Percentiles rank a stretch among this genome's conserved stretches.
These are phyloP conservation scores for Nothura maculosa DNA, from an alignment of 2,797 vertebrate species.

Conservation along the genomic window DNA sequence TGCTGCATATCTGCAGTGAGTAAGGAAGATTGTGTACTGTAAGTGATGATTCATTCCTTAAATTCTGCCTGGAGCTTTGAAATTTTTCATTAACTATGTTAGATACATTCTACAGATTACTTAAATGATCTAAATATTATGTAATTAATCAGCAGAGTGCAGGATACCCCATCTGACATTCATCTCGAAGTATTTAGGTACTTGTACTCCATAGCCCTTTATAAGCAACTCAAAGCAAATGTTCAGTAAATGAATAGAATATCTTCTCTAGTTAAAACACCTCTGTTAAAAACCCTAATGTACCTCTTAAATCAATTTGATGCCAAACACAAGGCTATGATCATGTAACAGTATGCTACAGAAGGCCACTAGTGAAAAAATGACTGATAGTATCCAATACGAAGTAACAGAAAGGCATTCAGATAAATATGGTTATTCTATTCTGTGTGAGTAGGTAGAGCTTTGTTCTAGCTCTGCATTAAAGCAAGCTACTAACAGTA, in stretches of 20 bases:
- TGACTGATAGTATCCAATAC: background rate
- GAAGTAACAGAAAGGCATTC: background rate
- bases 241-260: background rate
- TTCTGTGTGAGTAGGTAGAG: background rate
- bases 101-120: slow-evolving; percentile 29
- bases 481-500: slow-evolving; percentile 28
- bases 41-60: background rate
- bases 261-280: slow-evolving; percentile 22
- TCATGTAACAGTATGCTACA: background rate
- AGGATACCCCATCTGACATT: background rate
- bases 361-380: background rate
- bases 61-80: slow-evolving; percentile 13
- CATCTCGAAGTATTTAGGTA: background rate
- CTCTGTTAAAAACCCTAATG: background rate
- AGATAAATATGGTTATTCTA: background rate
- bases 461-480: slow-evolving; percentile 26
- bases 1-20: background rate
- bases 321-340: slow-evolving; percentile 9
- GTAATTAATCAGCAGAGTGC: slow-evolving; percentile 32
- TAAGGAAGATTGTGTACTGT: background rate
- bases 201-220: background rate
- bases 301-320: background rate
- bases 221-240: background rate
- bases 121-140: slow-evolving; percentile 35
- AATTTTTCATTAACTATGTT: slow-evolving; percentile 21